These are phyloP conservation scores for Saturnia japonica DNA, from an alignment of 2,888 invertebrate genomes.

Conservation along the genomic window DNA sequence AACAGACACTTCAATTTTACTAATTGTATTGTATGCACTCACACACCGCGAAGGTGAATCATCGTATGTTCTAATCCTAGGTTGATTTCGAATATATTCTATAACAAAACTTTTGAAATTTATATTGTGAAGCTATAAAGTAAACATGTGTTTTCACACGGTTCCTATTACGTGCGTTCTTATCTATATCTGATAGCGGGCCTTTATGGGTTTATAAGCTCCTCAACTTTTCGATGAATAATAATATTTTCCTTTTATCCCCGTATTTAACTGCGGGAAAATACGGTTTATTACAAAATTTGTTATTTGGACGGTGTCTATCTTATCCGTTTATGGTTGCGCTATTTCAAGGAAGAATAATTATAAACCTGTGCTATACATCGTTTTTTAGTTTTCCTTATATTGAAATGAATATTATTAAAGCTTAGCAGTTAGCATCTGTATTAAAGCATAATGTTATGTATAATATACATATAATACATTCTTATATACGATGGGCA, in stretches of 20 bases:
- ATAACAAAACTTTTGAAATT: too few species aligned
- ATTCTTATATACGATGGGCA: too few species aligned
- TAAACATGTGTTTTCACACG: slow-evolving; percentile 34
- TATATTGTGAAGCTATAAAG: neutral
- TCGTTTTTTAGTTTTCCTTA: too few species aligned
- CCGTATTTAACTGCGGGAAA: slow-evolving; percentile 28
- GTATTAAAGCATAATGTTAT: too few species aligned
- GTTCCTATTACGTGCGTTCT: slow-evolving; percentile 31
- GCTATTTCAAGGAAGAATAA: neutral
- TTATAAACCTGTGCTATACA: neutral
- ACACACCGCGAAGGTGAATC: too few species aligned
- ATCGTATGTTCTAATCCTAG: too few species aligned
- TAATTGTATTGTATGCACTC: too few species aligned
- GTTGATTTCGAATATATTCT: too few species aligned
- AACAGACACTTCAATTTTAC: too few species aligned
- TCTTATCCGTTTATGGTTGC: slow-evolving; percentile 5
- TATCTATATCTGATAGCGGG: slow-evolving; percentile 47
- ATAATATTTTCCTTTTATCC: slow-evolving; percentile 32
- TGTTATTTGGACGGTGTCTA: slow-evolving; percentile 4
- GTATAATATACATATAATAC: too few species aligned
- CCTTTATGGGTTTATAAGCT: slow-evolving; percentile 44
- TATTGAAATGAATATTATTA: too few species aligned
- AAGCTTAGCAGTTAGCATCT: too few species aligned
- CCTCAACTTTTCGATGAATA: slow-evolving; percentile 30
- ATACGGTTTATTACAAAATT: slow-evolving; percentile 28